phyloP scores from a whole-genome alignment of 1,140 invertebrate species.

The Calliopsis andreniformis region DNA sequence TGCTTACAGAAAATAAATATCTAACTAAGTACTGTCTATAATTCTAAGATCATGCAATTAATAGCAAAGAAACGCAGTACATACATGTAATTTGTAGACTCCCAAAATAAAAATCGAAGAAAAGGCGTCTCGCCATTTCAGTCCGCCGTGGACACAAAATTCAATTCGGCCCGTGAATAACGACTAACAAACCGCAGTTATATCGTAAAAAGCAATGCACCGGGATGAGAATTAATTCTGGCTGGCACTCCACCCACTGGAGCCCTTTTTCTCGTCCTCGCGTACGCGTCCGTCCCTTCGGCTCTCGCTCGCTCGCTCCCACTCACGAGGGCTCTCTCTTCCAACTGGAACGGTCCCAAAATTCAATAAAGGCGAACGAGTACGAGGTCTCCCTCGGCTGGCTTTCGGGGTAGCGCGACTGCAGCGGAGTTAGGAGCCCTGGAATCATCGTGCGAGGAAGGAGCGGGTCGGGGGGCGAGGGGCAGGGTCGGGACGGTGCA shows the following conservation, averaged over 20 bases:
- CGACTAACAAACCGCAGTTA: constrained; percentile 82
- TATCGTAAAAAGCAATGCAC: constrained; percentile 81
- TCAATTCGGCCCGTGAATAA: constrained; percentile 80
- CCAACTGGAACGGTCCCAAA: constrained; percentile 79
- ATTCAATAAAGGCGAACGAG: constrained; percentile 81
- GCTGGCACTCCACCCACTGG: constrained; percentile 70
- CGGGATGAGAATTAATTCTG: constrained; percentile 80
- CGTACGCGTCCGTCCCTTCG: constrained; percentile 21
- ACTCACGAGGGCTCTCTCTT: neutral
- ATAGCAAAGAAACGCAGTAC: no score
- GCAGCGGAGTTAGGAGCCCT: constrained; percentile 49
- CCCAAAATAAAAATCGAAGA: neutral
- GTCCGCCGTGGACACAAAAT: constrained; percentile 64
- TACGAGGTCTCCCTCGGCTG: constrained; percentile 63
- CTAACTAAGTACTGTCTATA: no score
- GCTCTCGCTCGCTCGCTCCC: neutral
- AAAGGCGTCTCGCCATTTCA: constrained; percentile 20
- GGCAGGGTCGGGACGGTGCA: constrained; percentile 74
- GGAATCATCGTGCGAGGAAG: constrained; percentile 53
- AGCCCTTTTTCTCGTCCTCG: constrained; percentile 32
- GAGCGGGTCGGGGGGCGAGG: constrained; percentile 18
- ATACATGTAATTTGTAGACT: no score
- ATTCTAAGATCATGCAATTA: no score
- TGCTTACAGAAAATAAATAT: no score
- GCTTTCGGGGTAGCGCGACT: constrained; percentile 55